These are phyloP conservation scores for Xyrichtys novacula DNA, from an alignment of 2,797 vertebrate genomes.

Conservation along the genomic window DNA sequence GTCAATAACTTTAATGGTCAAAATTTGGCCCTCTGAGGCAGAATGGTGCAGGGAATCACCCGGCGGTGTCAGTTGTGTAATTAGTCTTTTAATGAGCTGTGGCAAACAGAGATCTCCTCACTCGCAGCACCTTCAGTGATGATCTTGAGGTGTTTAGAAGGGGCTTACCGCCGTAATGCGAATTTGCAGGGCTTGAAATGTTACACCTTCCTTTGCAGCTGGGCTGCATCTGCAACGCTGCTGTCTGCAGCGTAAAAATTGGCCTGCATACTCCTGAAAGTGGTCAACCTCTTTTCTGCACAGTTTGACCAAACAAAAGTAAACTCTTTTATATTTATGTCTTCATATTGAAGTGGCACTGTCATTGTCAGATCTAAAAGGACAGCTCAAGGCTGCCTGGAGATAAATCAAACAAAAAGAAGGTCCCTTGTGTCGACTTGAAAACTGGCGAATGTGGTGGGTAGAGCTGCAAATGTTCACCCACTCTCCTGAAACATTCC, in stretches of 20 bases:
- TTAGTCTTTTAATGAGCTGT: constrained; percentile 84
- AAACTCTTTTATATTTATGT: constrained; percentile 23
- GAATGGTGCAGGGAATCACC: constrained; percentile 45
- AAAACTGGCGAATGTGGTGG: constrained; percentile 6
- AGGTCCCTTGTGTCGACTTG: neutral
- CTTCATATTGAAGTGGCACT: constrained; percentile 38
- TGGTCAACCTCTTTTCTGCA: constrained; percentile 67
- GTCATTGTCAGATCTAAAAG: neutral
- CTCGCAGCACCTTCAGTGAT: constrained; percentile 78
- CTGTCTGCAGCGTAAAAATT: constrained; percentile 86
- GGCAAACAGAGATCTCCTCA: constrained; percentile 60
- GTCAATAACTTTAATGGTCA: constrained; percentile 68
- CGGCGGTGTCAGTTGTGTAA: constrained; percentile 82
- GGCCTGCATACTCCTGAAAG: constrained; percentile 64
- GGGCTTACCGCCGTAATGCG: constrained; percentile 81
- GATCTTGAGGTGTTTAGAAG: constrained; percentile 74
- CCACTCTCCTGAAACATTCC: constrained; percentile 38
- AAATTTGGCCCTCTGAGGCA: constrained; percentile 63
- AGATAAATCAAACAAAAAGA: constrained; percentile 9
- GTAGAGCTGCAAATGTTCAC: constrained; percentile 11
- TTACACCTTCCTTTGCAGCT: constrained; percentile 93
- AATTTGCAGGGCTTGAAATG: constrained; percentile 90
- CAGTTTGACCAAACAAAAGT: constrained; percentile 74
- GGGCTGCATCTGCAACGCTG: constrained; percentile 95
- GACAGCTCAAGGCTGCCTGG: neutral